Base-by-base conservation (phyloP, 2,113 vertebrate species). In the Copsychus sechellarum region DNA sequence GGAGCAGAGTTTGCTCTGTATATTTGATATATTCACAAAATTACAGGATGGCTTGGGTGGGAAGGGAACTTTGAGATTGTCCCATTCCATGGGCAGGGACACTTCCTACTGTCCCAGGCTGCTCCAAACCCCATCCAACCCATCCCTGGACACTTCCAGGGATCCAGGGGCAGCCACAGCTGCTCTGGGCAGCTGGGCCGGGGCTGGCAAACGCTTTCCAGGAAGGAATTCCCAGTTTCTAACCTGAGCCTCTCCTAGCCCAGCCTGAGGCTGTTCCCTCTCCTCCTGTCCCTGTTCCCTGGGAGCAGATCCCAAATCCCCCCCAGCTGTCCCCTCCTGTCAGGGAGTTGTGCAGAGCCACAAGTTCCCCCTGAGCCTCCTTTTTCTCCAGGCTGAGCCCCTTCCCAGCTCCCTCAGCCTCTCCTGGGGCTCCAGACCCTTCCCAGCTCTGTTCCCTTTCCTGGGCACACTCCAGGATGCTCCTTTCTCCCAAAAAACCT, bases 31-130 rank as follows among this genome's bases (percentile, higher is more conserved):
- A 25, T 50, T 14, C 51, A 58, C 0, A 6, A 43, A 43, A 43
- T 58, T 58, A 8, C 31, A 36, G 82, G 14, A 7, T 43, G 43
- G 25, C 4, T 66, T 34, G 25, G 43, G 12, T 21, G 11, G 43
- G 43, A 56, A 36, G 36, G 45, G 45, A 51, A 36, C 5, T 58
- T 33, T 5, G 53, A 23, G 33, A 8, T 16, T 3, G 5, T n/a
- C 42, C 58, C 40, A n/a, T 40, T 38, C 48, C 81, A 65, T 6
- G 22, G 31, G 33, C 45, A 60, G 62, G 53, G 43, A 86, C 36
- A 67, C 1, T 25, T 67, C 0, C 26, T 61, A 67, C 29, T 8
- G 0, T 4, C 25, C 61, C 71, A 76, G 70, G 21, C 0, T 66
- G 71, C 34, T 76, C 51, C 58, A 4, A 56, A 18, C 40, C n/a